Percentiles rank a stretch among this genome's conserved stretches.
phyloP scores from a whole-genome alignment of 2,888 invertebrate species.

The Drosophila hawaiiensis region DNA sequence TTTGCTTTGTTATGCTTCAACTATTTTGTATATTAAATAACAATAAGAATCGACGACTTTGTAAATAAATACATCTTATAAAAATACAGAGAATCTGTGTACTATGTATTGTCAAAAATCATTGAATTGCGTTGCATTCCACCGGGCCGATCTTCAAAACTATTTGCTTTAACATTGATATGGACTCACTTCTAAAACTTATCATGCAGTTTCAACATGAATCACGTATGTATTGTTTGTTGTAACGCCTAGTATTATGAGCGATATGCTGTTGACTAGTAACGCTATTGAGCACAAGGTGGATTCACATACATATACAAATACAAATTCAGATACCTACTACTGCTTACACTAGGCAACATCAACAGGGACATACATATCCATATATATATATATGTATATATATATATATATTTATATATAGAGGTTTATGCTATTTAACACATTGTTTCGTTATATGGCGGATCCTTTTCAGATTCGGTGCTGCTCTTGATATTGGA shows the following conservation, averaged over 20 bases:
- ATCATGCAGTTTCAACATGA: slow-evolving; percentile 26
- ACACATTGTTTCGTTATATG: slow-evolving; percentile 86
- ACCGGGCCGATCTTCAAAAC: slow-evolving; percentile 7
- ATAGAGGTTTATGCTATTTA: slow-evolving; percentile 50
- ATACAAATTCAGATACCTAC: slow-evolving; percentile 21
- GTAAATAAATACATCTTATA: slow-evolving; percentile 74
- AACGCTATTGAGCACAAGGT: slow-evolving; percentile 56
- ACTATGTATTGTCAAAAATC: slow-evolving; percentile 72
- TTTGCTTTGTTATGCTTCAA: slow-evolving; percentile 18
- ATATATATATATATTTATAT: background rate
- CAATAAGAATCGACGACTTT: slow-evolving; percentile 45
- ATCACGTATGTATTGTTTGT: slow-evolving; percentile 12
- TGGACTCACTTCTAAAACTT: slow-evolving; percentile 17
- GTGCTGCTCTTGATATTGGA: slow-evolving; percentile 85
- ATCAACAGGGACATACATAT: slow-evolving; percentile 12
- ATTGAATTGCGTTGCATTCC: slow-evolving; percentile 58
- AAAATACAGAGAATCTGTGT: slow-evolving; percentile 71
- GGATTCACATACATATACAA: slow-evolving; percentile 32
- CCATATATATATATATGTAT: background rate
- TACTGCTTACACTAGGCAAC: slow-evolving; percentile 7
- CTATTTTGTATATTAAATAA: slow-evolving; percentile 48
- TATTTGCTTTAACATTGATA: slow-evolving; percentile 16
- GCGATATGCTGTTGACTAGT: slow-evolving; percentile 46
- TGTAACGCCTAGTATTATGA: background rate
- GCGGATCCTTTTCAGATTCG: slow-evolving; percentile 85